Evolutionary conservation across 2,797 vertebrate species (phyloP).

Genomic region (Atherinosoma microstoma): DNA sequence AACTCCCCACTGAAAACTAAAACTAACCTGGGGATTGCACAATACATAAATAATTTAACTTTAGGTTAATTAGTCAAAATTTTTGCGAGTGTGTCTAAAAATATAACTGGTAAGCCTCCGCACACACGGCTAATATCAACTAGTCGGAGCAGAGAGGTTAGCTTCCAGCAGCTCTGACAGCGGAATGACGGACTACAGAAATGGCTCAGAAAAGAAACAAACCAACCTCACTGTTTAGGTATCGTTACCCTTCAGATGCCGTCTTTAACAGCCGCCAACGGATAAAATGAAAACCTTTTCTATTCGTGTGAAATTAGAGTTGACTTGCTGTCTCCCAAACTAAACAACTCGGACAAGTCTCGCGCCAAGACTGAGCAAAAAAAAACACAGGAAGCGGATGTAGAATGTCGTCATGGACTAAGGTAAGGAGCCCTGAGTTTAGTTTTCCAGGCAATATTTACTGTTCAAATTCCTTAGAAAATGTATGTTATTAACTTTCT

Average conservation of each 20-base stretch:
- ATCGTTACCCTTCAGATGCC: not conserved
- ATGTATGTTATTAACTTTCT: too few relatives aligned
- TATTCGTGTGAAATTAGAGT: fast-evolving
- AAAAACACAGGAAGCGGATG: constrained; percentile 47
- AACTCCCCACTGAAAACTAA: not conserved
- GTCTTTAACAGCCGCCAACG: not conserved
- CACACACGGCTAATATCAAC: not conserved
- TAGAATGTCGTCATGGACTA: constrained; percentile 17
- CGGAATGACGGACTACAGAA: not conserved
- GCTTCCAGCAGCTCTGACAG: not conserved
- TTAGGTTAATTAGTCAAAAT: not conserved
- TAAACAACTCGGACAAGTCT: constrained; percentile 22
- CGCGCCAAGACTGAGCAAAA: constrained; percentile 70
- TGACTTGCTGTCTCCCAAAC: too few relatives aligned
- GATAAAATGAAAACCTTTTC: not conserved
- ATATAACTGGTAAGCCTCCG: too few relatives aligned
- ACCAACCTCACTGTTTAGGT: not conserved
- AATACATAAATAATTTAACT: not conserved
- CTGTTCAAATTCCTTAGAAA: too few relatives aligned
- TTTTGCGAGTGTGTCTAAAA: not conserved
- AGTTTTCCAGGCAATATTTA: constrained; percentile 13
- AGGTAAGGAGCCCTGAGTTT: fast-evolving
- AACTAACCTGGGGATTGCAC: not conserved
- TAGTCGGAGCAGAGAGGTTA: not conserved
- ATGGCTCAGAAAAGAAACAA: not conserved